phyloP scores from a whole-genome alignment of 2,797 vertebrate species.

The Columba guinea region DNA sequence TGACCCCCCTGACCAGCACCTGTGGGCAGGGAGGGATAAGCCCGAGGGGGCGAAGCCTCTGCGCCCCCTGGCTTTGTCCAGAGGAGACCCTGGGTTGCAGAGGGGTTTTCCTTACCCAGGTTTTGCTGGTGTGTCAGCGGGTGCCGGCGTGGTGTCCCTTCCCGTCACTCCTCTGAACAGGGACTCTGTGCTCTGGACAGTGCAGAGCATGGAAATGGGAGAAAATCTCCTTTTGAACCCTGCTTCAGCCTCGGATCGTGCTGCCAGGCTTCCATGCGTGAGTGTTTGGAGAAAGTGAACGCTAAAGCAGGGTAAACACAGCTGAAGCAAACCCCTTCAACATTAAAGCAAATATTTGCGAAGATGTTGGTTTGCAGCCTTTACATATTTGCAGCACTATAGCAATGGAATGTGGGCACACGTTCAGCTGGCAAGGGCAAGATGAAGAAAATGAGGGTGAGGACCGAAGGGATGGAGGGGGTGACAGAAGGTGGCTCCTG shows the following conservation, averaged over 20 bases:
- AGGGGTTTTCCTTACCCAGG: not conserved
- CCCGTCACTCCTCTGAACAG: too few relatives aligned
- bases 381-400: not conserved
- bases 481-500: not conserved
- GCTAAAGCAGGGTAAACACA: constrained; percentile 26
- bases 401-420: not conserved
- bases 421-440: not conserved
- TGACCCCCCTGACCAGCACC: constrained; percentile 9
- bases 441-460: accelerated
- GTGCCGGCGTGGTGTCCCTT: too few relatives aligned
- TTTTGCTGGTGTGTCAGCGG: too few relatives aligned
- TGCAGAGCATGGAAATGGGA: accelerated
- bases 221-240: not conserved
- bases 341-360: constrained; percentile 42
- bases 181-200: not conserved
- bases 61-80: not conserved
- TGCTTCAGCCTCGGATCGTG: accelerated
- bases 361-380: constrained; percentile 26
- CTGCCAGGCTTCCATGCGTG: not conserved
- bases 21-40: too few relatives aligned
- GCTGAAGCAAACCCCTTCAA: constrained; percentile 57
- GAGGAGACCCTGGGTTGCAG: accelerated
- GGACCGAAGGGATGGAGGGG: accelerated
- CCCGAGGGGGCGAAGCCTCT: not conserved
- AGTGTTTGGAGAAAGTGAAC: not conserved